phyloP scores from a whole-genome alignment of 2,888 invertebrate species.

The Tetragonula carbonaria region DNA sequence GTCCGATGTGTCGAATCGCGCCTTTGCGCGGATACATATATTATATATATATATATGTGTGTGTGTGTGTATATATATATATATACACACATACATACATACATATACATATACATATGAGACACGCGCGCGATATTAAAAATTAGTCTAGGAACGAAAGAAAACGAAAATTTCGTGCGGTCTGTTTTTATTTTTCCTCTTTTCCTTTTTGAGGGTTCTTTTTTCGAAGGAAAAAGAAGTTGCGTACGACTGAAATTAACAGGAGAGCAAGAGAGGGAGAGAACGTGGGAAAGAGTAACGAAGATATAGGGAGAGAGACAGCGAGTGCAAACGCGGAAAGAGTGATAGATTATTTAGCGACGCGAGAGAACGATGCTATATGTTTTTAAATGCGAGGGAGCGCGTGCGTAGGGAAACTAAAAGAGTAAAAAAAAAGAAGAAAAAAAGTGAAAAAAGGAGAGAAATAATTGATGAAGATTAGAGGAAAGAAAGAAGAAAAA shows the following conservation, averaged over 20 bases:
- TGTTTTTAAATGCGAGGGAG: constrained; percentile 69
- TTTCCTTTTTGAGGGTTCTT: neutral
- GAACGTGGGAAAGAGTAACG: constrained; percentile 1
- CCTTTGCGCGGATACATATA: neutral
- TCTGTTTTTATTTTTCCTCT: neutral
- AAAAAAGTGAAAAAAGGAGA: constrained; percentile 24
- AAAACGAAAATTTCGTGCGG: constrained; percentile 45
- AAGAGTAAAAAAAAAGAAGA: constrained; percentile 24
- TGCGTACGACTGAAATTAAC: constrained; percentile 26
- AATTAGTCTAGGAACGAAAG: constrained; percentile 54
- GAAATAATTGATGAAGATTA: constrained; percentile 26
- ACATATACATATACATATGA: neutral
- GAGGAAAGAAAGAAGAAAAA: constrained; percentile 37
- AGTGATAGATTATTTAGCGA: constrained; percentile 24
- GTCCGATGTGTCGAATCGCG: constrained; percentile 52
- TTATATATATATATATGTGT: too few species aligned
- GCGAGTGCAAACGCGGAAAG: constrained; percentile 24
- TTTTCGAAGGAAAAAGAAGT: constrained; percentile 8
- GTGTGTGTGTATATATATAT: too few species aligned
- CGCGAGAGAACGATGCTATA: constrained; percentile 40
- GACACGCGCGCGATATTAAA: constrained; percentile 47
- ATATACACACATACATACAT: too few species aligned
- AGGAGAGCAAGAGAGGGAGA: constrained; percentile 5
- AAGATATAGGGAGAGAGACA: constrained; percentile 3
- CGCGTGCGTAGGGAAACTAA: constrained; percentile 76